These are phyloP conservation scores for Vespertilio murinus DNA, from an alignment of 2,797 vertebrate genomes.

Conservation along the genomic window DNA sequence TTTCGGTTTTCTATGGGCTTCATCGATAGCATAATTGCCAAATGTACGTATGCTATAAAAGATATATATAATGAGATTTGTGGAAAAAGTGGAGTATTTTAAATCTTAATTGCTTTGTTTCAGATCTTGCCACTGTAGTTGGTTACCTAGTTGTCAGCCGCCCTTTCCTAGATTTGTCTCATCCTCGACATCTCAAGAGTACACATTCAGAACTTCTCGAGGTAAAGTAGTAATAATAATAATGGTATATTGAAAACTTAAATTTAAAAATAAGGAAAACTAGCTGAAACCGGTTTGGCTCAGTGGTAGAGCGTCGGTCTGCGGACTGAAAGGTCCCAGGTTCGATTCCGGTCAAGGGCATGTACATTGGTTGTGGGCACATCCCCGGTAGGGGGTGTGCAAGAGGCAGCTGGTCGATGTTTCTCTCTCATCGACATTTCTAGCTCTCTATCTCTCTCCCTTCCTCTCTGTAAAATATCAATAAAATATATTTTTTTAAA, in stretches of 20 bases:
- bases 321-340: too few species aligned
- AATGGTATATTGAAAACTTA: not conserved
- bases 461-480: too few species aligned
- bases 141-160: conserved; percentile 97
- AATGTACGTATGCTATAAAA: conserved; percentile 90
- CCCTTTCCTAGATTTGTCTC: conserved; percentile 90
- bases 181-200: conserved; percentile 92
- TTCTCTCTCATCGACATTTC: too few species aligned
- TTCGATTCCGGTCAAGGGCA: too few species aligned
- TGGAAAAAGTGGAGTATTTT: not conserved
- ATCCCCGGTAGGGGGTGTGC: too few species aligned
- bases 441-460: too few species aligned
- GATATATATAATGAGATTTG: not conserved
- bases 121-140: conserved; percentile 96
- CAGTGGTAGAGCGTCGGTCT: too few species aligned
- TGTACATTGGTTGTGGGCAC: too few species aligned
- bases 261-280: not conserved
- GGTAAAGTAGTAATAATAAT: conserved; percentile 82
- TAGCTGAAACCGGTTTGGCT: not conserved
- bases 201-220: conserved; percentile 94
- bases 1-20: conserved; percentile 99
- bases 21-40: conserved; percentile 96
- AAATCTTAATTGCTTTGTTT: conserved; percentile 53
- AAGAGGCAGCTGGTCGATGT: too few species aligned
- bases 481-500: too few species aligned